Evolutionary conservation across 1,140 invertebrate species (phyloP), one percentile per base, ranked within the genome.

Genomic region (Drosophila lacteicornis): DNA sequence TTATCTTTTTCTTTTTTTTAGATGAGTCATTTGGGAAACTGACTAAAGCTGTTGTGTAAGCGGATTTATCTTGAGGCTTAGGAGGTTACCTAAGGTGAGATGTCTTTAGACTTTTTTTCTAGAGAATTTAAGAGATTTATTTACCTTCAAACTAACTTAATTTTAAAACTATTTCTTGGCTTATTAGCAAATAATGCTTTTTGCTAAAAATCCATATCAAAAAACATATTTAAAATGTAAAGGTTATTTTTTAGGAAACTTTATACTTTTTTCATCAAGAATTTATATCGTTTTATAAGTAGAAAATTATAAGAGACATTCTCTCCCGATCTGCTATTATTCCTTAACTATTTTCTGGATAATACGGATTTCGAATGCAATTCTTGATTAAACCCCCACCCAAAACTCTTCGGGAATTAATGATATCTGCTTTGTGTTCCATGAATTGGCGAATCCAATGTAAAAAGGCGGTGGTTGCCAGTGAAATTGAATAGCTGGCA

Each of bases 21-120:
- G 51, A 69, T 82, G 83, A 79, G 49, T 82, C 83, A 85, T 71
- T 63, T 43, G 62, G 73, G 71, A 76, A 84, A 63, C 50, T 51
- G 45, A 50, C 51, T 60, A n/a, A 9, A 55, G 60, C 19, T 42
- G 49, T 82, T 75, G 69, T 60, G 30, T 45, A 69, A 56, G 38
- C 36, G 36, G 36, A 22, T 15, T 15, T 38, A 55, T 36, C 49
- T 51, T 7, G 17, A 2, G 25, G 49, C n/a, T 27, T 50, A 13
- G 12, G 12, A 13, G 12, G 36, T 38, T 38, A 38, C 4, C 36
- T 13, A 38, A 17, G 49, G 22, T 17, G 17, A 17, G 4, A 30
- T 30, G n/a, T 27, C 8, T 50, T n/a, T 27, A 5, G 27, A 27
- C 15, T 9, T 4, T 19, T 15, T 53, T 13, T 11, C 8, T 8